phyloP scores from a whole-genome alignment of 2,888 invertebrate genomes.

The Euphydryas editha region DNA sequence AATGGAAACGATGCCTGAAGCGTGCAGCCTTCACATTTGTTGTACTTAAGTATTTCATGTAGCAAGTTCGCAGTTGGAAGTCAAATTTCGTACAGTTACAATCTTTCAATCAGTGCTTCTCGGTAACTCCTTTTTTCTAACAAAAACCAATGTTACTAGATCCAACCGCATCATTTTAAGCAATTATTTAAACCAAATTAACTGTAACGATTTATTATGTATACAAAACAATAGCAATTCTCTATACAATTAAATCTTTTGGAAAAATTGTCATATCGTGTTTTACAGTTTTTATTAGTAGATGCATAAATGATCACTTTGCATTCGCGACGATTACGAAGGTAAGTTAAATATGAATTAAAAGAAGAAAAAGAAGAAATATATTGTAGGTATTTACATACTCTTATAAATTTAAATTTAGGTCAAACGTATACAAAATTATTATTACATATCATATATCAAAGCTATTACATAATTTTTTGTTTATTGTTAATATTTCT shows the following conservation, averaged over 20 bases:
- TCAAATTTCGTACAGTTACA: slow-evolving; percentile 47
- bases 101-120: slow-evolving; percentile 23
- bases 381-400: too few species aligned
- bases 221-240: background rate
- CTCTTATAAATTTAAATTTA: too few species aligned
- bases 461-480: too few species aligned
- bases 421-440: too few species aligned
- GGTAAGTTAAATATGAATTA: slow-evolving; percentile 53
- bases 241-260: background rate
- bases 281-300: background rate
- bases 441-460: too few species aligned
- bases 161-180: too few species aligned
- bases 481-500: too few species aligned
- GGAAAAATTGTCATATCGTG: background rate
- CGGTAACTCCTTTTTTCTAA: slow-evolving; percentile 53
- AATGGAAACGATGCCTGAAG: slow-evolving; percentile 61
- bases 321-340: slow-evolving; percentile 70
- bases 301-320: slow-evolving; percentile 72
- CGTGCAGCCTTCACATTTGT: slow-evolving; percentile 57
- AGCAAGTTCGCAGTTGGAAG: slow-evolving; percentile 62
- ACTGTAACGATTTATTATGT: background rate
- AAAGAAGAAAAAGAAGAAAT: too few species aligned
- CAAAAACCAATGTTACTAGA: background rate
- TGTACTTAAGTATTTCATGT: slow-evolving; percentile 51
- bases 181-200: background rate